These are phyloP conservation scores for Apocrypta bakeri DNA, from an alignment of 1,140 invertebrate genomes.

Conservation along the genomic window DNA sequence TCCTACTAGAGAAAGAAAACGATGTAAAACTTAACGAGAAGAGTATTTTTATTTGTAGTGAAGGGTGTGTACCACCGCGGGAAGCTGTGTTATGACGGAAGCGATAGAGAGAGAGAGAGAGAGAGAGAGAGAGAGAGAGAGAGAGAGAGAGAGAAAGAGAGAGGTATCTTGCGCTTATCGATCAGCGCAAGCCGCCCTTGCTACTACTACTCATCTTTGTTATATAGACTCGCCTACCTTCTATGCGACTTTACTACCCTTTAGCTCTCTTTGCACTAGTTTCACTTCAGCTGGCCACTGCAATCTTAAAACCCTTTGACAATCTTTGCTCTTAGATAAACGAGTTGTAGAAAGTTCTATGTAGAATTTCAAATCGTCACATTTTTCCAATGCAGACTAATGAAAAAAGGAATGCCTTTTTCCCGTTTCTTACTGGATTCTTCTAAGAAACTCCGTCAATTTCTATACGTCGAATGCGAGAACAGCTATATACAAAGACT, in stretches of 20 bases:
- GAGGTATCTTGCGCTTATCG: not conserved
- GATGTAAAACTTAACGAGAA: not conserved
- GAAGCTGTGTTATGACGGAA: constrained; percentile 1
- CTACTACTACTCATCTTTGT: not conserved
- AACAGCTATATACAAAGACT: too few species aligned
- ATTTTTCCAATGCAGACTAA: too few species aligned
- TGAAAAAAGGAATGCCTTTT: too few species aligned
- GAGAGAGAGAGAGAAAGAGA: too few species aligned
- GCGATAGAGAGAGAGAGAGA: not conserved
- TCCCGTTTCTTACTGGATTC: too few species aligned
- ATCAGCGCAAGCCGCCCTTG: not conserved
- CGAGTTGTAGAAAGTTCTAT: not conserved
- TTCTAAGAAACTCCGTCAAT: too few species aligned
- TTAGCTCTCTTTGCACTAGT: not conserved
- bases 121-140: not conserved
- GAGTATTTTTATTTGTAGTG: not conserved
- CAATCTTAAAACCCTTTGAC: too few species aligned
- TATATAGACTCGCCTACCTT: not conserved
- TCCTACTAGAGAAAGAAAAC: too few species aligned
- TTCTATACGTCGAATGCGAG: too few species aligned
- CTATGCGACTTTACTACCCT: not conserved
- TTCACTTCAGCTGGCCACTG: too few species aligned
- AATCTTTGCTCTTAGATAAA: too few species aligned
- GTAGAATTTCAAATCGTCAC: not conserved
- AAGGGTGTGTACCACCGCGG: not conserved